Evolutionary conservation across 2,888 invertebrate species (phyloP).

Genomic region (Lycia hirtaria): DNA sequence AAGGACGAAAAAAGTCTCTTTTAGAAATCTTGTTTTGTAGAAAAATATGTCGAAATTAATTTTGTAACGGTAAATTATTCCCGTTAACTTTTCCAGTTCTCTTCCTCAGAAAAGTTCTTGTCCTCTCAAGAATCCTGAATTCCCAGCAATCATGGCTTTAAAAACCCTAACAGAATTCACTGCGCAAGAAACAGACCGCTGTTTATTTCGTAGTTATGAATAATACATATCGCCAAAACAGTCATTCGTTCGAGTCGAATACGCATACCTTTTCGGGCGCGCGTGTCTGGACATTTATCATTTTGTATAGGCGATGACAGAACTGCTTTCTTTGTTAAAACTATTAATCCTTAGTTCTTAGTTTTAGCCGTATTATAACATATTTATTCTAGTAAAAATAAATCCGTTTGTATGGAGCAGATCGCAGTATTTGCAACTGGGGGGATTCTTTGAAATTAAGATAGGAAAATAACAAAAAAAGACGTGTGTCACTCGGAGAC

Average conservation of each 20-base stretch:
- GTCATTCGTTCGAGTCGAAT: conserved; percentile 43
- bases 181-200: conserved; percentile 45
- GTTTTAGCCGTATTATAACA: too few species aligned
- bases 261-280: conserved; percentile 62
- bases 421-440: too few species aligned
- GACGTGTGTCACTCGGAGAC: too few species aligned
- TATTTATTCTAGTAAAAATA: too few species aligned
- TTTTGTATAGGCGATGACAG: conserved; percentile 36
- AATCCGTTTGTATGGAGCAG: too few species aligned
- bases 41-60: too few species aligned
- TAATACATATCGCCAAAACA: conserved; percentile 77
- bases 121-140: conserved; percentile 6
- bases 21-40: too few species aligned
- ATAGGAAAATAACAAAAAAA: too few species aligned
- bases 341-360: neutral
- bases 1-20: too few species aligned
- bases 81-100: neutral
- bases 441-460: too few species aligned
- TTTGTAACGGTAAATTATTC: neutral
- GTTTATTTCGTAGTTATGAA: conserved; percentile 70
- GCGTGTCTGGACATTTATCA: conserved; percentile 58
- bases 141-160: conserved; percentile 14
- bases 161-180: conserved; percentile 36
- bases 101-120: conserved; percentile 6
- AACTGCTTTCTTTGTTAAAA: conserved; percentile 4